Evolutionary conservation across 2,888 invertebrate species (phyloP).

Genomic region (Nemotelus nigrinus): DNA sequence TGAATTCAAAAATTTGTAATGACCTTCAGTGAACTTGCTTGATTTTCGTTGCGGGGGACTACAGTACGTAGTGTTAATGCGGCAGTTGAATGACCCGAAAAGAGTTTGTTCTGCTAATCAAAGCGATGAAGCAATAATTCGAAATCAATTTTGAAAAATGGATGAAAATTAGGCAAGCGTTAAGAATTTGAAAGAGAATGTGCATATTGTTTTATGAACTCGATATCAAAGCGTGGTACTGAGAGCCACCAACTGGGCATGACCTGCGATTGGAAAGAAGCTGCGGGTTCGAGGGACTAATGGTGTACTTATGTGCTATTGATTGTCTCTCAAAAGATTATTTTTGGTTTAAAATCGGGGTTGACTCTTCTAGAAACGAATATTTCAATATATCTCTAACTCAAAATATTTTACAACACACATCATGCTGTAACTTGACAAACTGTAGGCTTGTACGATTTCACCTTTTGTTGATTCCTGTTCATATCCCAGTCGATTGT

Average conservation of each 20-base stretch:
- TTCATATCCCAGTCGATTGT: constrained; percentile 18
- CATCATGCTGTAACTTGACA: neutral
- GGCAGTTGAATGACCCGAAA: constrained; percentile 26
- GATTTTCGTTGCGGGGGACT: neutral
- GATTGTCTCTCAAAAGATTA: too few relatives aligned
- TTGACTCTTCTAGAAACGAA: too few relatives aligned
- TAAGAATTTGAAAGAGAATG: too few relatives aligned
- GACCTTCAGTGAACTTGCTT: constrained; percentile 14
- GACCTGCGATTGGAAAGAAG: too few relatives aligned
- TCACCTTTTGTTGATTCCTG: constrained; percentile 6
- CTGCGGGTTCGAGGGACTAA: too few relatives aligned
- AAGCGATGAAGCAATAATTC: constrained; percentile 19
- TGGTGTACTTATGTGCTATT: too few relatives aligned
- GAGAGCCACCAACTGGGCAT: too few relatives aligned
- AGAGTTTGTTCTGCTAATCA: constrained; percentile 17
- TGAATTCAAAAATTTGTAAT: neutral
- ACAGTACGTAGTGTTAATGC: neutral
- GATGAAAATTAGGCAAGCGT: neutral
- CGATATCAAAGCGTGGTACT: too few relatives aligned
- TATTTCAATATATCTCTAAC: too few relatives aligned
- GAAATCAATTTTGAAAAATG: constrained; percentile 22
- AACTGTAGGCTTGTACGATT: constrained; percentile 23
- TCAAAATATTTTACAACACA: too few relatives aligned
- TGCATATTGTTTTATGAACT: too few relatives aligned
- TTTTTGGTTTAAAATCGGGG: too few relatives aligned